Evolutionary conservation across 2,888 invertebrate species (phyloP).

Genomic region (Macrophya annulata): DNA sequence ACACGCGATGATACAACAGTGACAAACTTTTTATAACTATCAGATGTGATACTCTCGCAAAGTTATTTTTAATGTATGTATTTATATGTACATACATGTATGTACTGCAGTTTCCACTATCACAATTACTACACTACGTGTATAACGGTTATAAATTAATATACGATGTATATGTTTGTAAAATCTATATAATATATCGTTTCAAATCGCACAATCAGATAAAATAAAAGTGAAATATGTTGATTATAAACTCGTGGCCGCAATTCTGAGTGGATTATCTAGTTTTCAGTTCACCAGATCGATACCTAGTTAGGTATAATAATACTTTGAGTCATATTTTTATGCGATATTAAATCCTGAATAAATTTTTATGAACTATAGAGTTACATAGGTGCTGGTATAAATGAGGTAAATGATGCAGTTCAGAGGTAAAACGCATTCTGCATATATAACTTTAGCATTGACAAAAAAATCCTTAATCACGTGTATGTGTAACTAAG

Average conservation of each 20-base stretch:
- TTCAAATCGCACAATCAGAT: not conserved
- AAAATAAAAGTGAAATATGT: slow-evolving; percentile 4
- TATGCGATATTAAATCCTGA: not conserved
- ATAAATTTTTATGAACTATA: not conserved
- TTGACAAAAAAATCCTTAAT: too few species aligned
- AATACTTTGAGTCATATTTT: not conserved
- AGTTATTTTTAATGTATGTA: too few species aligned
- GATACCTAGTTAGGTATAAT: not conserved
- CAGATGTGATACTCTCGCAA: too few species aligned
- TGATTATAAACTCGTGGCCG: not conserved
- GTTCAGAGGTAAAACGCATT: not conserved
- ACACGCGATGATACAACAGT: too few species aligned
- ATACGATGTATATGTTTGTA: not conserved
- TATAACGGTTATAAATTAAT: not conserved
- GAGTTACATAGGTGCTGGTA: not conserved
- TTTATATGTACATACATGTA: too few species aligned
- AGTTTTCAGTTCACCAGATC: slow-evolving; percentile 6
- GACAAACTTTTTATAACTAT: not conserved
- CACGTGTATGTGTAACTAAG: too few species aligned
- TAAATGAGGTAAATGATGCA: not conserved
- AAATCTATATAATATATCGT: not conserved
- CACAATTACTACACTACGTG: not conserved
- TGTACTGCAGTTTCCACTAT: too few species aligned
- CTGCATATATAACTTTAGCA: not conserved
- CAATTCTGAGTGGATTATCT: not conserved